Evolutionary conservation across 2,888 invertebrate species (phyloP).

Genomic region (Diaprepes abbreviatus): DNA sequence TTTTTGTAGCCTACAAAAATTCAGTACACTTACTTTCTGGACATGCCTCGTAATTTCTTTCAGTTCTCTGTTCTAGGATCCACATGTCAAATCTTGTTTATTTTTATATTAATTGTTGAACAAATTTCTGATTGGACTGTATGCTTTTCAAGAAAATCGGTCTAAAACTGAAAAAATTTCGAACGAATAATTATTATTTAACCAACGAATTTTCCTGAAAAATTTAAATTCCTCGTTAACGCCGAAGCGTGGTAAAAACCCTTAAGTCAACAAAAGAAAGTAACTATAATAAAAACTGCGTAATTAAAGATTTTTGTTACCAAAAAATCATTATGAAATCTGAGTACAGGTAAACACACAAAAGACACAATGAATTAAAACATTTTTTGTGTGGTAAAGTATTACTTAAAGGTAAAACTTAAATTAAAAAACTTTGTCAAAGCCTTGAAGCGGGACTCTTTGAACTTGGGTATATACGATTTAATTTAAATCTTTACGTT

Average conservation of each 20-base stretch:
- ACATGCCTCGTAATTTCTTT: too few relatives aligned
- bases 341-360: background rate
- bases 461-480: constrained; percentile 3
- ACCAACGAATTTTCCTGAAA: background rate
- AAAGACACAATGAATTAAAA: constrained; percentile 2
- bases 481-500: constrained; percentile 15
- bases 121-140: too few relatives aligned
- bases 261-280: constrained; percentile 6
- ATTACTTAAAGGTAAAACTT: constrained; percentile 16
- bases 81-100: too few relatives aligned
- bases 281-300: constrained; percentile 21
- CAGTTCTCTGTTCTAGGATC: too few relatives aligned
- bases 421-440: constrained; percentile 33
- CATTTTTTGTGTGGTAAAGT: constrained; percentile 18
- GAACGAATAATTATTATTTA: too few relatives aligned
- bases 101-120: too few relatives aligned
- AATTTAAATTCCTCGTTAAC: constrained; percentile 6
- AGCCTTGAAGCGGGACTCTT: constrained; percentile 9
- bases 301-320: constrained; percentile 20
- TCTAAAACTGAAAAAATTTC: too few relatives aligned
- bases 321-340: constrained; percentile 2
- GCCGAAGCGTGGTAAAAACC: background rate
- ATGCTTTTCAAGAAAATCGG: too few relatives aligned
- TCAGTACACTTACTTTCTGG: too few relatives aligned
- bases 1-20: too few relatives aligned